Conservation (phyloP, 2,113 vertebrate genomes). For the Bubo blakistoni region DNA sequence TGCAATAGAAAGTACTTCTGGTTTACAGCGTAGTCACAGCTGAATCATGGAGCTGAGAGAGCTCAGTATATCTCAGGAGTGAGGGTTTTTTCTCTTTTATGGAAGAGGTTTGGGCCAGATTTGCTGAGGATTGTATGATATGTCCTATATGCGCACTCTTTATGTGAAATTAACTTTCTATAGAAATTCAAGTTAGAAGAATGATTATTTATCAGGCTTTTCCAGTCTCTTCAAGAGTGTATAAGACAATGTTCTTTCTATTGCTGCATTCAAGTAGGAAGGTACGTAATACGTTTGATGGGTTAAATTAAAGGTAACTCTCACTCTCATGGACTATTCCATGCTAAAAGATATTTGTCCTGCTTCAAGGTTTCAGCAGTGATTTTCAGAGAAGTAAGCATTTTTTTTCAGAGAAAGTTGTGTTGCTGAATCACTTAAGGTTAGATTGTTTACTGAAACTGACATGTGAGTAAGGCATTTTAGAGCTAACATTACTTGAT, state of each 20-base stretch:
- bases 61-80: background rate
- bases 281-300: background rate
- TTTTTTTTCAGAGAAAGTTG: background rate
- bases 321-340: background rate
- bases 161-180: background rate
- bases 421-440: background rate
- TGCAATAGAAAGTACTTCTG: background rate
- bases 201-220: background rate
- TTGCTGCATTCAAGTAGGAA: background rate
- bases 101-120: background rate
- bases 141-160: background rate
- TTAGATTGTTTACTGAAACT: background rate
- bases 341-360: background rate
- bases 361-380: background rate
- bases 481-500: background rate
- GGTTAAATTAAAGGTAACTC: background rate
- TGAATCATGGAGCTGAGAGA: background rate
- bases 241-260: background rate
- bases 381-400: background rate
- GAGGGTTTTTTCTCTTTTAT: background rate
- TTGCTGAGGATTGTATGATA: background rate
- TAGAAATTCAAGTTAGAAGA: background rate
- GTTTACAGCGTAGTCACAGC: background rate
- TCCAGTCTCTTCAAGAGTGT: background rate
- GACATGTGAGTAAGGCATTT: background rate